Base-by-base conservation (phyloP, 2,113 vertebrate genomes). In the Marmota monax region DNA sequence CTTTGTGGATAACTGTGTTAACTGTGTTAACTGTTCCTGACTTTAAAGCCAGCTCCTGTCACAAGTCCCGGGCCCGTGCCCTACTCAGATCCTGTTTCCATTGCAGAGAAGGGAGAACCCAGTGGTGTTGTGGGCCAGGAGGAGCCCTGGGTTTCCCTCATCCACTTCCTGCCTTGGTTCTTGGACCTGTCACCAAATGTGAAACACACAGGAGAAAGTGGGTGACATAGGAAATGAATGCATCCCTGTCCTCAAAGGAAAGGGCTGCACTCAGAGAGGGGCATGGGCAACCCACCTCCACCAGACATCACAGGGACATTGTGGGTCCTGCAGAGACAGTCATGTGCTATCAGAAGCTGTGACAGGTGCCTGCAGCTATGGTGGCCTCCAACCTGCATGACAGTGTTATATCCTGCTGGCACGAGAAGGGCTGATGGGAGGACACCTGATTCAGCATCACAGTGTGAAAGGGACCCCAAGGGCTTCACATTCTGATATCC, bases 381-480 rank as follows among this genome's bases (percentile, higher is more conserved):
- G 25, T 25, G 65, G 5, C 56, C 39, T 79, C 11, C 0, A 17
- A 7, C 8, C 12, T 72, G 8, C 4, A 2, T 80, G 37, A 37
- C 23, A 23, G 34, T 51, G 42, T 45, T 20, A 34, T 14, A 7
- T 61, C 22, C n/a, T 53, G 39, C 25, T 18, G 11, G 25, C 7
- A 7, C 29, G n/a, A 58, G 27, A 32, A 17, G 51, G 27, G 11
- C 2, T 14, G n/a, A 10, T 14, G 32, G 5, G 58, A 42, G 4
- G 42, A 18, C 51, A 48, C 42, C 4, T 79, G 48, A 1, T 65
- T 32, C 3, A 48, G 12, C 42, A 5, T 2, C 53, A 2, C 18
- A 4, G 23, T 34, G 10, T 0, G 51, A 37, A 39, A 65, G 32
- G 76, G 39, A 20, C 3, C 0, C 0, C 0, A 0, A 5, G 56